These are phyloP conservation scores for Allygus modestus DNA, from an alignment of 2,888 invertebrate genomes.

Conservation along the genomic window DNA sequence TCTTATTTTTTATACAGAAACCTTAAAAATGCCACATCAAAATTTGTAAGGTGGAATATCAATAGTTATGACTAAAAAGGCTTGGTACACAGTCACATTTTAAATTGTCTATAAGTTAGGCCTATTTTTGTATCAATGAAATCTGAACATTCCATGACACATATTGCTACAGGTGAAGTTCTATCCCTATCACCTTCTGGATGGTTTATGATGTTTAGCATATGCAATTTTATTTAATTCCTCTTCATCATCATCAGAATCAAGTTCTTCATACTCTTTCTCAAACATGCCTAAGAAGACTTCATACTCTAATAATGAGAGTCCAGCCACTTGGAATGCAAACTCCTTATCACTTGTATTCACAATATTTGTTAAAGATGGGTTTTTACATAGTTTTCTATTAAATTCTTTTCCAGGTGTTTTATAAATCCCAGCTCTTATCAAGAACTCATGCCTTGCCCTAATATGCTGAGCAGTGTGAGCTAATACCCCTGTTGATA, in stretches of 20 bases:
- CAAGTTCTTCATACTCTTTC: slow-evolving; percentile 66
- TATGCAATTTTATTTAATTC: background rate
- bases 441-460: slow-evolving; percentile 64
- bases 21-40: too few species aligned
- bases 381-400: slow-evolving; percentile 62
- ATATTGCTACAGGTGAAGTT: too few species aligned
- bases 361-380: slow-evolving; percentile 63
- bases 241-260: slow-evolving; percentile 43
- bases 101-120: too few species aligned
- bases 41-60: too few species aligned
- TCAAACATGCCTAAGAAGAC: slow-evolving; percentile 68
- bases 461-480: slow-evolving; percentile 52
- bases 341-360: slow-evolving; percentile 64
- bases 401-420: slow-evolving; percentile 62
- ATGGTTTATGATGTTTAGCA: background rate
- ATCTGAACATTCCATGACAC: too few species aligned
- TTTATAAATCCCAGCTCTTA: slow-evolving; percentile 59
- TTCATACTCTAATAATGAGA: slow-evolving; percentile 65
- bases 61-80: too few species aligned
- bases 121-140: too few species aligned
- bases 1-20: too few species aligned
- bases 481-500: slow-evolving; percentile 51
- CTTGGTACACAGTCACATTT: too few species aligned
- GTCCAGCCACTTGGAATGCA: slow-evolving; percentile 63
- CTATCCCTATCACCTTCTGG: background rate